phyloP scores from a whole-genome alignment of 2,888 invertebrate species.

The Sympetrum striolatum region DNA sequence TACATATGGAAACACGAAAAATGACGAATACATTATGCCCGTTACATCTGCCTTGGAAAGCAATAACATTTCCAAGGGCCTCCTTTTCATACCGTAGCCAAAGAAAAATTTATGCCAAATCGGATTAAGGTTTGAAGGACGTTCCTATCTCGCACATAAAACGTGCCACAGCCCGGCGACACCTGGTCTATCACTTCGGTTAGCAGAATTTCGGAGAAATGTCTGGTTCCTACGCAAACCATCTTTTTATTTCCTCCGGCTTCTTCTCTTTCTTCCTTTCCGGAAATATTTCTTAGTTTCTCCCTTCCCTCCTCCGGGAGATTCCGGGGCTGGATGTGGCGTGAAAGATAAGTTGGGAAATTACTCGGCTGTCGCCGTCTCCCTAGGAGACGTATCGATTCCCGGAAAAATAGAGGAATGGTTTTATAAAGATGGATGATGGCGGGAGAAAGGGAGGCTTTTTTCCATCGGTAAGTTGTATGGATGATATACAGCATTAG shows the following conservation, averaged over 20 bases:
- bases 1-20: too few species aligned
- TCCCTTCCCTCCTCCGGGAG: not conserved
- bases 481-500: constrained; percentile 3
- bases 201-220: too few species aligned
- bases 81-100: too few species aligned
- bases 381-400: not conserved
- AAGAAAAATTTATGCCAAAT: too few species aligned
- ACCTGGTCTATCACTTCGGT: too few species aligned
- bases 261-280: not conserved
- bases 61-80: too few species aligned
- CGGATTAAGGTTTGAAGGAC: too few species aligned
- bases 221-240: too few species aligned
- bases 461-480: not conserved
- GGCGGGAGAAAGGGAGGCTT: not conserved
- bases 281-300: not conserved
- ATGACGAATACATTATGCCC: too few species aligned
- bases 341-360: not conserved
- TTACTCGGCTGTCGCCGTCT: not conserved
- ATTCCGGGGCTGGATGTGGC: not conserved
- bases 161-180: too few species aligned
- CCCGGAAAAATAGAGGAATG: not conserved
- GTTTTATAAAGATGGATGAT: not conserved
- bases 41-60: too few species aligned
- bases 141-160: too few species aligned
- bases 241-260: not conserved